Percentiles rank a stretch among this genome's conserved stretches.
phyloP scores from a whole-genome alignment of 2,797 vertebrate species.

The Sebastes itinus region DNA sequence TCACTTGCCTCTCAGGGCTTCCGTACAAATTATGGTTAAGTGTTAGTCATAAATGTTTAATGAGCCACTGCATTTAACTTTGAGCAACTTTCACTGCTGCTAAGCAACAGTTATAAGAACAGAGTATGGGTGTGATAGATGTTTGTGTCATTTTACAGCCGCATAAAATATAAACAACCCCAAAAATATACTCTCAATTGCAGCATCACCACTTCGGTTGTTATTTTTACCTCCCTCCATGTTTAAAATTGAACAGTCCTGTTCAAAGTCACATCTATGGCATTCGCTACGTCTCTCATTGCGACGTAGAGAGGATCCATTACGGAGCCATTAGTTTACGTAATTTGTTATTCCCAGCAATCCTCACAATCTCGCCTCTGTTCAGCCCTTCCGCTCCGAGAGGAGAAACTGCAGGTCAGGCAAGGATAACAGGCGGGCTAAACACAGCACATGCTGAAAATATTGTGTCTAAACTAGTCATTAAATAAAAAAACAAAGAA shows the following conservation, averaged over 20 bases:
- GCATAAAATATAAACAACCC: constrained; percentile 32
- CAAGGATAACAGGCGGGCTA: background rate
- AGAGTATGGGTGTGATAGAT: constrained; percentile 1
- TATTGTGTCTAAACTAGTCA: background rate
- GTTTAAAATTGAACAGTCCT: constrained; percentile 53
- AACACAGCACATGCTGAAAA: background rate
- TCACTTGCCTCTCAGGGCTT: background rate
- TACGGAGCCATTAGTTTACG: constrained; percentile 54
- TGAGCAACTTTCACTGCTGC: background rate
- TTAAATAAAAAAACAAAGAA: background rate
- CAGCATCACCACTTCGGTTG: constrained; percentile 15
- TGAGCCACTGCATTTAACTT: background rate
- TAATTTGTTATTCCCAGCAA: constrained; percentile 65
- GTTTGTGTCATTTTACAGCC: constrained; percentile 16
- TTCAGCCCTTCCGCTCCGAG: constrained; percentile 21
- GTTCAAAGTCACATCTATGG: constrained; percentile 51
- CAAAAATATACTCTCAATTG: constrained; percentile 15
- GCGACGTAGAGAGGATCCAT: constrained; percentile 34
- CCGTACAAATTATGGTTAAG: background rate
- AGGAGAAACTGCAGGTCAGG: constrained; percentile 13
- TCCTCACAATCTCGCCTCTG: constrained; percentile 35
- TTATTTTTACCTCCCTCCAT: constrained; percentile 38
- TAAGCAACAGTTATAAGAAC: background rate
- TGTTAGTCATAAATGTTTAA: background rate
- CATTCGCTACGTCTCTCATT: background rate